Base-by-base conservation (phyloP, 2,113 vertebrate species). In the Notechis scutatus region DNA sequence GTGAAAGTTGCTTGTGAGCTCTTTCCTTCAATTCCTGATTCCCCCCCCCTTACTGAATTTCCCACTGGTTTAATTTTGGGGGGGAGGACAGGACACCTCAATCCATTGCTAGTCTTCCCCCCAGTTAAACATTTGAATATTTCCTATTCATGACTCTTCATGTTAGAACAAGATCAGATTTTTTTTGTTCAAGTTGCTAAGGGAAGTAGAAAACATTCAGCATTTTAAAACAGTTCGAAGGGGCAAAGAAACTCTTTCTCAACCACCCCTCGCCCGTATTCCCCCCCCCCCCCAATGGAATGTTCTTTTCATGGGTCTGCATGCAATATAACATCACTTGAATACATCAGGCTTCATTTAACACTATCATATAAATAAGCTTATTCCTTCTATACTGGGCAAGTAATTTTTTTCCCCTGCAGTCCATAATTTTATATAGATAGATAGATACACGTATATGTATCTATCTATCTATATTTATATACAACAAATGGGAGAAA, bases 341-440 rank as follows among this genome's bases (percentile, higher is more conserved):
- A 94, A 96, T 96, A 97, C 95, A 96, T 95, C 95, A 95, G 95
- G 94, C 91, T 85, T 94, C 93, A 95, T 95, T 92, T 94, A 89
- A 96, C 92, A 95, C 95, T 96, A 97, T 96, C 95, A 96, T 97
- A 97, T 97, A 97, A 97, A 97, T 97, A 97, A 97, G 95, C 96
- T 97, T 96, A 97, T 97, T 97, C 96, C 96, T 97, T 97, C 97
- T 97, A 97, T 97, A 97, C 96, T 91, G 96, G 96, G 96, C 96
- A 97, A 96, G 95, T 93, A 96, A 95, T 94, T 95, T 96, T 91
- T 95, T 95, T 96, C 55, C 94, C 95, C 93, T 95, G 92, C 96
- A 96, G 96, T 96, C 97, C 96, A 96, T 97, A 96, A 95, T 97
- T 95, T 95, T 96, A 97, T 96, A 97, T 96, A 97, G 4, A 56